Conservation (phyloP, 2,888 invertebrate species). For the Drosophila nr. perissopoda region DNA sequence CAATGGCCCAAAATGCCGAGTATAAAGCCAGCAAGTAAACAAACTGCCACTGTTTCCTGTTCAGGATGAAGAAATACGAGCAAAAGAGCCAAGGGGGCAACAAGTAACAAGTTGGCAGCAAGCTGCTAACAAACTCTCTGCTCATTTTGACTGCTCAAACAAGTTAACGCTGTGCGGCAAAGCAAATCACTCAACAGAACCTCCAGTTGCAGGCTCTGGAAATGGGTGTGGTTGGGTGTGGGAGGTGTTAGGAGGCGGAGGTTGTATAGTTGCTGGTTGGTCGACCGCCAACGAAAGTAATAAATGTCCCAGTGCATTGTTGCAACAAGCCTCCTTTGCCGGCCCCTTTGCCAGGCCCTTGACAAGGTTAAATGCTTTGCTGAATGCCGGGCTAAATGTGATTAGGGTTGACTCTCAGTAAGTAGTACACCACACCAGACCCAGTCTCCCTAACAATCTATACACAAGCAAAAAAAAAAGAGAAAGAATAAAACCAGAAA, state of each 20-base stretch:
- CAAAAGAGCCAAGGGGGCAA: slow-evolving; percentile 32
- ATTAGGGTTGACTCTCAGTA: slow-evolving; percentile 58
- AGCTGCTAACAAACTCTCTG: slow-evolving; percentile 29
- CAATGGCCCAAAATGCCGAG: slow-evolving; percentile 30
- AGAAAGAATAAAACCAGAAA: slow-evolving; percentile 3
- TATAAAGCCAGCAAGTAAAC: slow-evolving; percentile 38
- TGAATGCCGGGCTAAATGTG: slow-evolving; percentile 42
- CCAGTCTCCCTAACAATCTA: slow-evolving; percentile 6
- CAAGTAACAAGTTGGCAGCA: slow-evolving; percentile 44
- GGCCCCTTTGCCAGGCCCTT: slow-evolving; percentile 10
- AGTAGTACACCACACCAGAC: slow-evolving; percentile 5
- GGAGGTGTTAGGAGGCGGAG: no score
- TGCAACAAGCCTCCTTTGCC: slow-evolving; percentile 38
- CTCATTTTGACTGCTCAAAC: slow-evolving; percentile 56
- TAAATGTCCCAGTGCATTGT: slow-evolving; percentile 68
- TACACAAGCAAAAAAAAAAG: neutral
- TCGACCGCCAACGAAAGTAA: slow-evolving; percentile 52
- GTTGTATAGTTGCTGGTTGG: slow-evolving; percentile 5
- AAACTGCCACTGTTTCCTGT: slow-evolving; percentile 9
- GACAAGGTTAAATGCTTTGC: slow-evolving; percentile 53
- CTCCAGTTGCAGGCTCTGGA: slow-evolving; percentile 19
- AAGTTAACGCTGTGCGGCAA: slow-evolving; percentile 55
- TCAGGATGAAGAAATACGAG: neutral
- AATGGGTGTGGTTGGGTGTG: neutral
- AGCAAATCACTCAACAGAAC: slow-evolving; percentile 70